Conservation (phyloP, 1,140 invertebrate genomes). For the Brachionus asplanchnoidis region DNA sequence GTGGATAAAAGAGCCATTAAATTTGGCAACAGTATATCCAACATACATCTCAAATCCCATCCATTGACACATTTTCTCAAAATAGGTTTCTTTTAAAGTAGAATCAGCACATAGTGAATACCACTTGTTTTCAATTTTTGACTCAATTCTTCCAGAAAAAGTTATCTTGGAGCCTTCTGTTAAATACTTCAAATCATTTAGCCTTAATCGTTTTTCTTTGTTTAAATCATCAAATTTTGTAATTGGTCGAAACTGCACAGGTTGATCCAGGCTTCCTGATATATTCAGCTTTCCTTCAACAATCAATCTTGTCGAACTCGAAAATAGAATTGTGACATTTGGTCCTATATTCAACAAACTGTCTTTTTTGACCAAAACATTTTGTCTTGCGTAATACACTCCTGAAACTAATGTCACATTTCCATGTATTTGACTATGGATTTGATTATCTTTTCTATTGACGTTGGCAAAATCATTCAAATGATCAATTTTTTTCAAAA, state of each 20-base stretch:
- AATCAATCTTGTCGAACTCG: background rate
- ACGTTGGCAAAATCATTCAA: background rate
- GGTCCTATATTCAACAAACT: background rate
- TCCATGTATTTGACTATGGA: background rate
- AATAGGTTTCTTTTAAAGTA: background rate
- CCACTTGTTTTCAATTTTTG: background rate
- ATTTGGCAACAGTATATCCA: background rate
- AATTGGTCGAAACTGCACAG: background rate
- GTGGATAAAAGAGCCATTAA: background rate
- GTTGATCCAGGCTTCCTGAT: background rate
- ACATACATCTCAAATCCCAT: background rate
- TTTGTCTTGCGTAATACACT: background rate
- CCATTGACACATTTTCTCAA: background rate
- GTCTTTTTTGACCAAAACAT: background rate
- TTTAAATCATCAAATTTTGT: background rate
- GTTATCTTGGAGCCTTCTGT: background rate
- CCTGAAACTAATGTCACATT: background rate
- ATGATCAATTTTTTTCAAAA: background rate
- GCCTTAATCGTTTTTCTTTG: background rate
- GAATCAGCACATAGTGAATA: background rate
- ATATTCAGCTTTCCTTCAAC: background rate
- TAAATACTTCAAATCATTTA: background rate
- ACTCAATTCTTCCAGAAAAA: background rate
- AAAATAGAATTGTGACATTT: background rate
- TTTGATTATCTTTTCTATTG: background rate